Percentiles rank a stretch among this genome's conserved stretches.
phyloP scores from a whole-genome alignment of 2,797 vertebrate species.

The Arnoldichthys spilopterus region DNA sequence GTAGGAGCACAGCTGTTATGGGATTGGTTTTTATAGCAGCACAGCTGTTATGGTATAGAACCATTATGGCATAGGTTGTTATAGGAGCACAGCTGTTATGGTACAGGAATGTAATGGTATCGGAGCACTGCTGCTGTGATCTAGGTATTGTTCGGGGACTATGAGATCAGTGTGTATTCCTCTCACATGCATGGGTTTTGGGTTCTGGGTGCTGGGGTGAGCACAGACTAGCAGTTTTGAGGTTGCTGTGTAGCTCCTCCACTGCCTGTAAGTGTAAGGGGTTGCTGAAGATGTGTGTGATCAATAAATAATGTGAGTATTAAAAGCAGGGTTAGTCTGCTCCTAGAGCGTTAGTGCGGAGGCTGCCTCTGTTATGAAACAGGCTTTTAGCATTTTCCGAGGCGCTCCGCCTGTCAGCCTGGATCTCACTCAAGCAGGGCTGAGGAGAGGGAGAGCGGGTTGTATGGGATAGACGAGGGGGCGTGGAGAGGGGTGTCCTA shows the following conservation, averaged over 20 bases:
- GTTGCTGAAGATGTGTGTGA: constrained; percentile 46
- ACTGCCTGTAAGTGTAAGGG: background rate
- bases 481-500: constrained; percentile 58
- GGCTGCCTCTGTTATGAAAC: constrained; percentile 55
- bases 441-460: constrained; percentile 38
- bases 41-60: too few relatives aligned
- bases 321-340: constrained; percentile 66
- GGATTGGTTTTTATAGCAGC: background rate
- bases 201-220: constrained; percentile 7
- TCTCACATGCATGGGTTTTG: background rate
- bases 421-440: constrained; percentile 70
- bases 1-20: background rate
- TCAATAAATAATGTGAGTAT: constrained; percentile 72
- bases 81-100: background rate
- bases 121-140: background rate
- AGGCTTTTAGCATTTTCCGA: constrained; percentile 69
- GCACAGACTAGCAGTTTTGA: background rate
- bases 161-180: background rate
- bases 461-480: constrained; percentile 39
- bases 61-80: background rate
- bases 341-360: constrained; percentile 15
- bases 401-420: constrained; percentile 72
- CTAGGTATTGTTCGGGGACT: background rate
- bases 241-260: background rate
- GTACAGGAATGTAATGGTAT: background rate